phyloP scores from a whole-genome alignment of 1,140 invertebrate species.

The Aporrectodea caliginosa region DNA sequence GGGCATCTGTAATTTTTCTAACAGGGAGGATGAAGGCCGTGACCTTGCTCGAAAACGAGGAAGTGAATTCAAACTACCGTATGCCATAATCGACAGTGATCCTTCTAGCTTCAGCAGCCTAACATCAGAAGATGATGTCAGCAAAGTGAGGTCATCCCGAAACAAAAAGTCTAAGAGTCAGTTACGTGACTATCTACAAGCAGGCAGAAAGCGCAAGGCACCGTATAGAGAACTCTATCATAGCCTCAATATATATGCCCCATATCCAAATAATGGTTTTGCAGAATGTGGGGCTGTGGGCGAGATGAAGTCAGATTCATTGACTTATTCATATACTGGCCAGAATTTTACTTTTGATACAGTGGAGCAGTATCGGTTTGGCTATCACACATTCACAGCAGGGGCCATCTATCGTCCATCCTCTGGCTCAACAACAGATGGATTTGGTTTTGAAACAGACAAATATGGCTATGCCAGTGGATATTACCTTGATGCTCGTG shows the following conservation, averaged over 20 bases:
- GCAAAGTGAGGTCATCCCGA: neutral
- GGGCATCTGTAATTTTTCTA: too few relatives aligned
- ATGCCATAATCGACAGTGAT: slow-evolving; percentile 67
- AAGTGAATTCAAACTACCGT: slow-evolving; percentile 98
- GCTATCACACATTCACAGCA: neutral
- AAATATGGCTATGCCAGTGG: neutral
- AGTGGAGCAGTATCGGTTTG: neutral
- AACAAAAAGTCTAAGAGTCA: slow-evolving; percentile 86
- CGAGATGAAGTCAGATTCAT: neutral
- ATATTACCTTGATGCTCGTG: neutral
- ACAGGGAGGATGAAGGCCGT: slow-evolving; percentile 95
- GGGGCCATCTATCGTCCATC: neutral
- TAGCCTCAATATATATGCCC: slow-evolving; percentile 36
- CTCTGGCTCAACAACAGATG: too few relatives aligned
- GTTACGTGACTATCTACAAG: slow-evolving; percentile 83
- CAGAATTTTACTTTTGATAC: neutral
- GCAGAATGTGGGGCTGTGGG: neutral
- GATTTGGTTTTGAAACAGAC: too few relatives aligned
- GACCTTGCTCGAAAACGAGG: slow-evolving; percentile 92
- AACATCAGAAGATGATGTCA: neutral
- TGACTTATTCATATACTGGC: neutral
- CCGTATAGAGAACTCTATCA: slow-evolving; percentile 53
- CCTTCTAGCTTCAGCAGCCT: slow-evolving; percentile 41
- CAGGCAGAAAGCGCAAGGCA: slow-evolving; percentile 79
- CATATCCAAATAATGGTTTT: neutral